Conservation (phyloP, 2,113 vertebrate species). For the Trematocara marginatum region DNA sequence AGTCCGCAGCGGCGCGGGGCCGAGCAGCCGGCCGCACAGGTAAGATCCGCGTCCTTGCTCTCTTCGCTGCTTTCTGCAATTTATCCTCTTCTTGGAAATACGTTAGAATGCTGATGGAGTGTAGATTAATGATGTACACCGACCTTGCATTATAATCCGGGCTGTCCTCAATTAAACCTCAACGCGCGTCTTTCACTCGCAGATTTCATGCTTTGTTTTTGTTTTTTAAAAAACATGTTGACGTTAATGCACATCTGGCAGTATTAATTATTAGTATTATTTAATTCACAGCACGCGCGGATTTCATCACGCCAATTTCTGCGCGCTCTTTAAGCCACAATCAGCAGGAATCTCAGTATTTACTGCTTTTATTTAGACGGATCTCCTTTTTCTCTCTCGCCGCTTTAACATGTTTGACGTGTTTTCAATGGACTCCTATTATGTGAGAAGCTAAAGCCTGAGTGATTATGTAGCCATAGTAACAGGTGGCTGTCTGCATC, state of each 20-base stretch:
- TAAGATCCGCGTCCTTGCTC: background rate
- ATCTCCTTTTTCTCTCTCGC: background rate
- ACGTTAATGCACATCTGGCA: background rate
- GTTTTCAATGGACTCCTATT: background rate
- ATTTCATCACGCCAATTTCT: background rate
- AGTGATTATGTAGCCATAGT: slow-evolving; percentile 70
- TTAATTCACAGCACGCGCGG: background rate
- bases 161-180: background rate
- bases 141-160: background rate
- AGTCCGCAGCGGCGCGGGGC: background rate
- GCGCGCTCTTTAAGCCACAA: background rate
- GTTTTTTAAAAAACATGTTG: rapidly evolving
- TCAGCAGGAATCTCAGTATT: background rate
- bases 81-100: background rate
- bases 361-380: background rate
- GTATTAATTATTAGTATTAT: background rate
- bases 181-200: background rate
- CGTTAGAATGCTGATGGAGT: background rate
- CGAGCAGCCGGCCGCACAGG: slow-evolving; percentile 33
- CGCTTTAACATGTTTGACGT: background rate
- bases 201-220: background rate
- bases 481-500: slow-evolving; percentile 68
- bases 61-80: background rate
- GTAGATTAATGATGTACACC: background rate
- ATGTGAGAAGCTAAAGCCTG: slow-evolving; percentile 16